Conservation (phyloP, 2,797 vertebrate species). For the Diglossa cyanea region DNA sequence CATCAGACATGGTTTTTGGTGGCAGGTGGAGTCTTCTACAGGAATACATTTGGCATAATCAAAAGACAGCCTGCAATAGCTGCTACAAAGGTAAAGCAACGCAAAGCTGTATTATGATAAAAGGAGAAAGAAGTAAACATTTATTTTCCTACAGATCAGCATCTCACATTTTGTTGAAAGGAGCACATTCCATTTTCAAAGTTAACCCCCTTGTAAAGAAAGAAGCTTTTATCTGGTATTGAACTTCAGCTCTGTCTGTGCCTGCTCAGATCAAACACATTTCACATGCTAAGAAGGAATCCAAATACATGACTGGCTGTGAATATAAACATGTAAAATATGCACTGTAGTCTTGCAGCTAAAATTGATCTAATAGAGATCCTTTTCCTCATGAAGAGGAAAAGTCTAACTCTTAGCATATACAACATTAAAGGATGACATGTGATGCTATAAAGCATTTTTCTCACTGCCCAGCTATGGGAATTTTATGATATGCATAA, state of each 20-base stretch:
- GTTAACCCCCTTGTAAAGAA: background rate
- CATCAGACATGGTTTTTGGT: background rate
- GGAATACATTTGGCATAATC: background rate
- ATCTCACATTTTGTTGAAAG: background rate
- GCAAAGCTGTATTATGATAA: background rate
- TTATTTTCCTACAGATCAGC: background rate
- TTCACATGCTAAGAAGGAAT: conserved; percentile 10
- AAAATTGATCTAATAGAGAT: background rate
- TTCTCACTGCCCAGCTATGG: background rate
- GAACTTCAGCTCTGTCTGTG: background rate
- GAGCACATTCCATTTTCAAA: background rate
- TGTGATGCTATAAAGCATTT: background rate
- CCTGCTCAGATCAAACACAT: conserved; percentile 17
- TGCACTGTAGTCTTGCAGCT: background rate
- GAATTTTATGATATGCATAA: background rate
- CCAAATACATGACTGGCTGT: background rate
- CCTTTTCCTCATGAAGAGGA: background rate
- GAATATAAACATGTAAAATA: conserved; percentile 24
- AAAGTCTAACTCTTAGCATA: background rate
- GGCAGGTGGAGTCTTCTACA: background rate
- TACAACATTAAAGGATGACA: background rate
- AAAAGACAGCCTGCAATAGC: background rate
- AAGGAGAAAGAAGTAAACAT: background rate
- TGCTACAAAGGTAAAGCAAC: background rate
- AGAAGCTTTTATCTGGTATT: conserved; percentile 15